A percentile compares a stretch with the other conserved stretches of the same genome.
These are phyloP conservation scores for Malachius bipustulatus DNA, from an alignment of 2,888 invertebrate genomes.

Conservation along the genomic window DNA sequence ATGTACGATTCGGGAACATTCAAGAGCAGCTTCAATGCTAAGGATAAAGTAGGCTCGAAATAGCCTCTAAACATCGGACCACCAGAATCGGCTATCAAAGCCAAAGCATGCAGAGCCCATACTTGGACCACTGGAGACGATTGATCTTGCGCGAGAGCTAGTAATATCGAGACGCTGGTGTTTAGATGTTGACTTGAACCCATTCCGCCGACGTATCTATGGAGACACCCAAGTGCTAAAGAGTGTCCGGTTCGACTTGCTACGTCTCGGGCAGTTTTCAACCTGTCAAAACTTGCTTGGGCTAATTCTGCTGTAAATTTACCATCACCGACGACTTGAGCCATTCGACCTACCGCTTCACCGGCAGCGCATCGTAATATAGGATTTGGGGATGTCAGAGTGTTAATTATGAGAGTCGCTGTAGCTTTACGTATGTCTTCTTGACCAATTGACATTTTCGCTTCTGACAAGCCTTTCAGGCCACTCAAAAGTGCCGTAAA, in stretches of 20 bases:
- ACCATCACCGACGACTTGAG: slow-evolving; percentile 78
- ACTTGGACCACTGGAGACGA: slow-evolving; percentile 93
- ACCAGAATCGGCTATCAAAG: slow-evolving; percentile 92
- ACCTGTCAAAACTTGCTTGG: slow-evolving; percentile 77
- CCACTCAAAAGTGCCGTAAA: slow-evolving; percentile 88
- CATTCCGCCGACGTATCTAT: slow-evolving; percentile 91
- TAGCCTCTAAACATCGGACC: slow-evolving; percentile 98
- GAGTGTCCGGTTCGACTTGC: slow-evolving; percentile 79
- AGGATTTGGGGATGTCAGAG: slow-evolving; percentile 61
- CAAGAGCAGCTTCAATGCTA: slow-evolving; percentile 80
- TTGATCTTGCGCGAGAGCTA: slow-evolving; percentile 89
- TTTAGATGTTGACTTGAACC: slow-evolving; percentile 90
- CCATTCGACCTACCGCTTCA: slow-evolving; percentile 87
- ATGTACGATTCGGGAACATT: slow-evolving; percentile 83
- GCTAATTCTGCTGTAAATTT: slow-evolving; percentile 81
- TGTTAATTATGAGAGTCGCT: slow-evolving; percentile 65
- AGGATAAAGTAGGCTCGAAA: slow-evolving; percentile 85
- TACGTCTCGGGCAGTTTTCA: slow-evolving; percentile 78
- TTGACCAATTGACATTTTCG: slow-evolving; percentile 74
- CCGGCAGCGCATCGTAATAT: slow-evolving; percentile 88
- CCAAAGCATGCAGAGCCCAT: slow-evolving; percentile 93
- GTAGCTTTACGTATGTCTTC: slow-evolving; percentile 82
- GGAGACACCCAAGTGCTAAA: slow-evolving; percentile 89
- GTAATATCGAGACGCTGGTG: slow-evolving; percentile 85
- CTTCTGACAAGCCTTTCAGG: slow-evolving; percentile 75